Evolutionary conservation across 2,113 vertebrate species (phyloP).

Genomic region (Raja brachyura): DNA sequence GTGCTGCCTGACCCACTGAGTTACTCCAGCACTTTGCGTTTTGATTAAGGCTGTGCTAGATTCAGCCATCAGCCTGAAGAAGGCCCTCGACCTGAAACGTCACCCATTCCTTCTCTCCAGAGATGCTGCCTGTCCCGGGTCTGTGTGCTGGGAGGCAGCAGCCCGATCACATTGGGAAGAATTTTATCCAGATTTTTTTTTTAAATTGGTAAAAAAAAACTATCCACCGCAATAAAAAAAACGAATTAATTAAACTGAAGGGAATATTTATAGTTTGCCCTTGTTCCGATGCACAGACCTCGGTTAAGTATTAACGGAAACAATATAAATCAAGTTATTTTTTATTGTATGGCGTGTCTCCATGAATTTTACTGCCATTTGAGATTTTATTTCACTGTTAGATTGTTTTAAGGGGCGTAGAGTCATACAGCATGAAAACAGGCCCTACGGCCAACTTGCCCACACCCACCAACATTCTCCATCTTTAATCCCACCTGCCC

Average conservation of each 20-base stretch:
- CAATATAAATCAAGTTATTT: background rate
- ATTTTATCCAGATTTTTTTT: background rate
- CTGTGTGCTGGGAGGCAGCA: no score
- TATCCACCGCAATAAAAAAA: background rate
- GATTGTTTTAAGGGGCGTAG: background rate
- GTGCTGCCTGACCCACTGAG: no score
- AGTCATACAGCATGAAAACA: no score
- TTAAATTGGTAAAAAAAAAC: background rate
- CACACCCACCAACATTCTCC: no score
- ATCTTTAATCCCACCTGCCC: no score
- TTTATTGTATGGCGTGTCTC: background rate
- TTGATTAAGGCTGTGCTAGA: no score
- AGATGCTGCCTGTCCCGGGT: no score
- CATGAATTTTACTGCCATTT: background rate
- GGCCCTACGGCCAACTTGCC: no score
- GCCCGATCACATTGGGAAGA: background rate
- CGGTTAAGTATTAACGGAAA: background rate
- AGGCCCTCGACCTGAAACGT: no score
- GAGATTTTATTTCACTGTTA: background rate
- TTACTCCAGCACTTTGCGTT: no score
- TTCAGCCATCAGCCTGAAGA: no score
- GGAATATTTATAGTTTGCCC: background rate
- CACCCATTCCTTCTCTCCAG: no score
- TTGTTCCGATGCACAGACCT: background rate
- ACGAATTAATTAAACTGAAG: background rate